Evolutionary conservation across 2,888 invertebrate species (phyloP).

Genomic region (Copidosoma aretas): DNA sequence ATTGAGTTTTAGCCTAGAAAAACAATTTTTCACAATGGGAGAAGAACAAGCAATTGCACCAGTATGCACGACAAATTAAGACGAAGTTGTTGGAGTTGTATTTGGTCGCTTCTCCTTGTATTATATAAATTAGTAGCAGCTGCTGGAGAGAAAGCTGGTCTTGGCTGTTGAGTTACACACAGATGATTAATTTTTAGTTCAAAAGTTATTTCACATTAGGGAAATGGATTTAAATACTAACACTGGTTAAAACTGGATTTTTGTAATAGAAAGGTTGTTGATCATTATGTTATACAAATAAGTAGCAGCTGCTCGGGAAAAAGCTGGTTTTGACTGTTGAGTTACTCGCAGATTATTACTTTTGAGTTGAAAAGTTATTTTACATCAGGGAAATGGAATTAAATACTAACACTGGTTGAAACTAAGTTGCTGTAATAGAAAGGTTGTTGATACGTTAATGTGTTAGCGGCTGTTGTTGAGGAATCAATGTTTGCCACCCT

Average conservation of each 20-base stretch:
- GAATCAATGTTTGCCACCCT: constrained; percentile 77
- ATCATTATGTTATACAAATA: no score
- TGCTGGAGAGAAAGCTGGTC: constrained; percentile 56
- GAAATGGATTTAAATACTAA: constrained; percentile 41
- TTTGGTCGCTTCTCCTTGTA: constrained; percentile 52
- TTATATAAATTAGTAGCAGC: constrained; percentile 59
- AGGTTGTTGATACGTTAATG: constrained; percentile 54
- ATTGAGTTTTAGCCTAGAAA: constrained; percentile 53
- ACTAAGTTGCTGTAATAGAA: constrained; percentile 58
- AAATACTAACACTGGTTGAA: constrained; percentile 49
- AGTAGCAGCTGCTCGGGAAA: no score
- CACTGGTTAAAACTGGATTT: constrained; percentile 52
- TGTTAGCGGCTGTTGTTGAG: constrained; percentile 63
- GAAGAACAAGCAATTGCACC: constrained; percentile 48
- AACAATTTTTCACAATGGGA: constrained; percentile 48
- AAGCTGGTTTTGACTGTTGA: no score
- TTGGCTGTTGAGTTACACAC: constrained; percentile 42
- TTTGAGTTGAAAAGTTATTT: neutral
- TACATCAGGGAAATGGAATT: neutral
- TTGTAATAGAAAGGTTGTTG: constrained; percentile 58
- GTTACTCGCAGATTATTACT: no score
- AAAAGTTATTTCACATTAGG: neutral
- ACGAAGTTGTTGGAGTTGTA: constrained; percentile 53
- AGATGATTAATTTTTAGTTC: neutral
- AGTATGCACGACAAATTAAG: constrained; percentile 55